Evolutionary conservation across 2,113 vertebrate genomes (phyloP).

Genomic region (Xiphias gladius): DNA sequence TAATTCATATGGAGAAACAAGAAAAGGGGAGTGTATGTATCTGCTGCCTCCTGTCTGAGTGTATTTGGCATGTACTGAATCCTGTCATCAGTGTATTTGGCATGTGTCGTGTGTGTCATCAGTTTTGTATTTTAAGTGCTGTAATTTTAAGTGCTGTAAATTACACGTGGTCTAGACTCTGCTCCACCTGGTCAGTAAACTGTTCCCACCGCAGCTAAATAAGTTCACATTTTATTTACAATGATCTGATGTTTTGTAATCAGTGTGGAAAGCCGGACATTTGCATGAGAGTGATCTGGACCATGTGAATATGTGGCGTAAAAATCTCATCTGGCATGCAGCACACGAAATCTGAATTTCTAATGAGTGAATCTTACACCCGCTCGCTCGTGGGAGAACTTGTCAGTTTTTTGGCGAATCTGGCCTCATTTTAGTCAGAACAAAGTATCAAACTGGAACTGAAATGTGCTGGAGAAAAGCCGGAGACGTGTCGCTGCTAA

Average conservation of each 20-base stretch:
- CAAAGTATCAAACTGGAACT: neutral
- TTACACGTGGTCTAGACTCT: too few species aligned
- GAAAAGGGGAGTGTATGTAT: neutral
- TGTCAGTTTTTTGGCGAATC: neutral
- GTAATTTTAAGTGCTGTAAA: too few species aligned
- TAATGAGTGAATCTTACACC: neutral
- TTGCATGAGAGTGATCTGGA: neutral
- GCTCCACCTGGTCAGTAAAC: neutral
- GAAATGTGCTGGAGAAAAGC: neutral
- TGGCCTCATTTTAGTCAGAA: conserved; percentile 5
- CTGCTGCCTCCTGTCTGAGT: neutral
- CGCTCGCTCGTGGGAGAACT: neutral
- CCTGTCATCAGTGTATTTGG: conserved; percentile 20
- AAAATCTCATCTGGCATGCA: neutral
- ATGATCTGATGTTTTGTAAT: neutral
- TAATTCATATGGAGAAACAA: conserved; percentile 41
- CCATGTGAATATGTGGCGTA: neutral
- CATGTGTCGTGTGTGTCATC: too few species aligned
- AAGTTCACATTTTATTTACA: too few species aligned
- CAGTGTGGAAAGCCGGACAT: neutral
- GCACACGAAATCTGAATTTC: neutral
- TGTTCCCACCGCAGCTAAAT: neutral
- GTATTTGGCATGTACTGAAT: neutral
- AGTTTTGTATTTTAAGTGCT: too few species aligned
- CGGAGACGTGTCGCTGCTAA: neutral